phyloP scores from a whole-genome alignment of 2,113 vertebrate species.

The Raphicerus campestris region DNA sequence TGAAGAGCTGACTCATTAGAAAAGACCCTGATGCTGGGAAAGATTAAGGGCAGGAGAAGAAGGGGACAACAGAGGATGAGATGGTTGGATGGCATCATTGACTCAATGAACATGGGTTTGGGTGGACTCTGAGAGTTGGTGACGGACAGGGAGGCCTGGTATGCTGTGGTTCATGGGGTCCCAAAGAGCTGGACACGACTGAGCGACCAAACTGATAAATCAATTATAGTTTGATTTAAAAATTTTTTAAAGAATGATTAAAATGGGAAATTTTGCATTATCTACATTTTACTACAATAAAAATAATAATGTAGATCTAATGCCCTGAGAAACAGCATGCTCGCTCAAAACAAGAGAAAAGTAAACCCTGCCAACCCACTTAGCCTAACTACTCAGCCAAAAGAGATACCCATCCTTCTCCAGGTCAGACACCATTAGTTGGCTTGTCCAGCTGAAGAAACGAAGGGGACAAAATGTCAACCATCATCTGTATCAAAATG shows the following conservation, averaged over 20 bases:
- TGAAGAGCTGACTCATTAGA: background rate
- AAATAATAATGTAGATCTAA: background rate
- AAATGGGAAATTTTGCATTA: background rate
- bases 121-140: background rate
- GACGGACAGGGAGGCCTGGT: background rate
- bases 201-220: background rate
- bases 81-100: background rate
- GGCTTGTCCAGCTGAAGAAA: background rate
- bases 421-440: background rate
- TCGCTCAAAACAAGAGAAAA: background rate
- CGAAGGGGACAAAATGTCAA: background rate
- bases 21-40: background rate
- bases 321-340: background rate
- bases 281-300: background rate
- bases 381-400: background rate
- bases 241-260: background rate
- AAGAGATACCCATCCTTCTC: background rate
- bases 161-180: background rate
- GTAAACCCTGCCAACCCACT: background rate
- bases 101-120: background rate
- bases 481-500: background rate
- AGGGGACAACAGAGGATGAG: background rate
- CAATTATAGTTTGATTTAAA: background rate
- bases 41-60: background rate
- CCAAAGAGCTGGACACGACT: background rate